Percentiles rank a stretch among this genome's conserved stretches.
Conservation (phyloP, 2,797 vertebrate species). For the Diplodus puntazzo region DNA sequence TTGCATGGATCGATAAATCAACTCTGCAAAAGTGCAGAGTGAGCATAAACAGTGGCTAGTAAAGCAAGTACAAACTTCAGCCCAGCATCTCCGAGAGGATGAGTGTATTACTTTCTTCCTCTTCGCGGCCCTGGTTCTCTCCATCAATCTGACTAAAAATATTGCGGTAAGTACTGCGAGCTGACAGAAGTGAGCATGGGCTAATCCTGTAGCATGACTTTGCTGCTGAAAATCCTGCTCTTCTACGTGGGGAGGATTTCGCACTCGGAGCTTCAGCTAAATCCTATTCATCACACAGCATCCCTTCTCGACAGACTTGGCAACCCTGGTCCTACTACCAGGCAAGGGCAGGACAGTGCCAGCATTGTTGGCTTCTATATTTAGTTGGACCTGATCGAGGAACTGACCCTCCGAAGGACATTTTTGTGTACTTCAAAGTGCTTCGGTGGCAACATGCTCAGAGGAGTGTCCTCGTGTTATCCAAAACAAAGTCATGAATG, state of each 20-base stretch:
- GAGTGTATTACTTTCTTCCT: slow-evolving; percentile 56
- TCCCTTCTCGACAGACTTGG: slow-evolving; percentile 76
- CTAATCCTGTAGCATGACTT: slow-evolving; percentile 80
- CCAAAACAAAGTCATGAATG: slow-evolving; percentile 43
- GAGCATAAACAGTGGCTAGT: slow-evolving; percentile 58
- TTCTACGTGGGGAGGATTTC: slow-evolving; percentile 62
- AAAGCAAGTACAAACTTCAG: slow-evolving; percentile 60
- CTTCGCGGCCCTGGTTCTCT: slow-evolving; percentile 52
- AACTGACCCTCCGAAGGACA: slow-evolving; percentile 61
- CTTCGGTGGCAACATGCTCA: slow-evolving; percentile 44
- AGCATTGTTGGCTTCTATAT: slow-evolving; percentile 76
- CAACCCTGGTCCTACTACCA: slow-evolving; percentile 69
- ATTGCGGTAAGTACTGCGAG: slow-evolving; percentile 73
- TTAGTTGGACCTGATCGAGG: slow-evolving; percentile 72
- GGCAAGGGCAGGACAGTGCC: slow-evolving; percentile 65
- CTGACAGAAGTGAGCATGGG: slow-evolving; percentile 73
- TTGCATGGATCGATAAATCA: slow-evolving; percentile 41
- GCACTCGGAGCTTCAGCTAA: slow-evolving; percentile 68
- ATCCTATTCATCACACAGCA: slow-evolving; percentile 81
- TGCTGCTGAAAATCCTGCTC: slow-evolving; percentile 72
- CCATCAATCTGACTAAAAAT: slow-evolving; percentile 77
- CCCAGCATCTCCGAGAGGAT: slow-evolving; percentile 48
- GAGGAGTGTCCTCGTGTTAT: slow-evolving; percentile 36
- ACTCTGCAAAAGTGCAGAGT: slow-evolving; percentile 70
- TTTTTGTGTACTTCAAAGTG: slow-evolving; percentile 60